Base-by-base conservation (phyloP, 2,888 invertebrate genomes). In the Dryomyza anilis region DNA sequence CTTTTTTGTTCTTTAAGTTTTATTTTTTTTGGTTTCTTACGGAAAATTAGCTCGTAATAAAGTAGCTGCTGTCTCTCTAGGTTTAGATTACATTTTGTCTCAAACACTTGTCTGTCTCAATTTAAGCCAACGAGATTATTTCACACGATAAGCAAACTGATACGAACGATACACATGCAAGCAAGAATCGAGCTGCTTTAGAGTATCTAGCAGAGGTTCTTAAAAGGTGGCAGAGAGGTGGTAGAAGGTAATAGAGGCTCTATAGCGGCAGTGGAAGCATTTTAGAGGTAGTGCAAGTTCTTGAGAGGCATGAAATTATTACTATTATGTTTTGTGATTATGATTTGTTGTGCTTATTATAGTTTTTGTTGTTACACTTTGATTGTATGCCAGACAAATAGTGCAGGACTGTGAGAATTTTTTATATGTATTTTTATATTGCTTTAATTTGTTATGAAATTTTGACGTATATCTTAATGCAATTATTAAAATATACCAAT, bases 71-170 rank as follows among this genome's bases (percentile, higher is more conserved):
- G 39, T n/a, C 39, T 39, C 39, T 7, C 39, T 12, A 39, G 39
- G 14, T 39, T n/a, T 39, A 12, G 39, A 39, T 39, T 39, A 39
- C 39, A 12, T 39, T 39, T n/a, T 39, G 39, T 39, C 39, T 39
- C 4, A 12, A 39, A n/a, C 39, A 39, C 39, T 39, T 39, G 39
- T 39, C 39, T 63, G 66, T 63, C 67, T 70, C 70, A 71, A 70
- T 71, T 71, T 70, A 69, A 67, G 65, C 59, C 62, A 45, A 56
- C 62, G 63, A 72, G 72, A 73, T 73, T 69, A 71, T 70, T 73
- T 73, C 73, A 71, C 73, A 73, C 73, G 73, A 73, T 71, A 73
- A 70, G 67, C 57, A 60, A 33, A 12, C 33, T 12, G 33, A 8
- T 12, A 7, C 33, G 7, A 33, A 8, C 33, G 7, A 33, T 33